Evolutionary conservation across 1,140 invertebrate genomes (phyloP).

Genomic region (Microvelia longipes): DNA sequence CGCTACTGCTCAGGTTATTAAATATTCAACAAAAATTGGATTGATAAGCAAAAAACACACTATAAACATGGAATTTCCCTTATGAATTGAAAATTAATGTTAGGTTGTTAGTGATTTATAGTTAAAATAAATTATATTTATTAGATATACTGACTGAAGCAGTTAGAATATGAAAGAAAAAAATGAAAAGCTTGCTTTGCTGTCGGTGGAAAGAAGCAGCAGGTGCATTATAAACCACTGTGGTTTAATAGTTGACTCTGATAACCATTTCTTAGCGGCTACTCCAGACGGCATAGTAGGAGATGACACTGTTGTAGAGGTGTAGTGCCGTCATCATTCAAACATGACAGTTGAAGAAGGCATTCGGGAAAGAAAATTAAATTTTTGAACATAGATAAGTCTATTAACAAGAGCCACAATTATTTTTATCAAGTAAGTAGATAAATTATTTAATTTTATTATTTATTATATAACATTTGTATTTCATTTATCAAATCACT

Average conservation of each 20-base stretch:
- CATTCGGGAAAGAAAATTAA: not conserved
- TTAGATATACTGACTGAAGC: no score
- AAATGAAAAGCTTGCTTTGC: not conserved
- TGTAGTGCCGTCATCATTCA: not conserved
- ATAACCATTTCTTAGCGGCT: not conserved
- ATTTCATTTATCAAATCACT: no score
- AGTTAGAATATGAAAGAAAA: not conserved
- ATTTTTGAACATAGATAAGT: not conserved
- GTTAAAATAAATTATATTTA: no score
- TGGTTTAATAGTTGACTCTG: not conserved
- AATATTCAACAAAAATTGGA: no score
- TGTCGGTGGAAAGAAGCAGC: not conserved
- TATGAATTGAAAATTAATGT: no score
- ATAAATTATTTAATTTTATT: not conserved
- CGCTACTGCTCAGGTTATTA: no score
- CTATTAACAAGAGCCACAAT: slow-evolving; percentile 3
- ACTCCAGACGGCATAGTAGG: not conserved
- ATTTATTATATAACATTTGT: not conserved
- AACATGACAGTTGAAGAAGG: not conserved
- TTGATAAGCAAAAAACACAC: no score
- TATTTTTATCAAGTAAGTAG: not conserved
- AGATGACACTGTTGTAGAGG: not conserved
- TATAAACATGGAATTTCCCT: no score
- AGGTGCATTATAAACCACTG: not conserved
- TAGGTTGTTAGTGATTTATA: no score